phyloP scores from a whole-genome alignment of 64 coral and sea anemone species.

The Actinia tenebrosa region DNA sequence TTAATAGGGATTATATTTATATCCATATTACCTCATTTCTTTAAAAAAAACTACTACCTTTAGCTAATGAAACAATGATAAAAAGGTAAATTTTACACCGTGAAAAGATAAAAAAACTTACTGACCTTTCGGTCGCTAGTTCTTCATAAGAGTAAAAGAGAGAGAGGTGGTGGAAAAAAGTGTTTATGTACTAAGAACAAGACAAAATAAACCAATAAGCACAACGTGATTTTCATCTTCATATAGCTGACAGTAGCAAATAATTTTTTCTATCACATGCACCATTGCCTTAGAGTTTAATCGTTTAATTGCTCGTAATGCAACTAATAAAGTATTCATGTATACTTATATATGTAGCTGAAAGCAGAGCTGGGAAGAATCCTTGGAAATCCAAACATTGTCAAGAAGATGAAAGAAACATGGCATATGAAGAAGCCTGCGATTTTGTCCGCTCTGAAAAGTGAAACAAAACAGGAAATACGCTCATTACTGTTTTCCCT shows the following conservation, averaged over 20 bases:
- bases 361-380: slow-evolving; percentile 10
- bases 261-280: neutral
- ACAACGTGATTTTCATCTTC: neutral
- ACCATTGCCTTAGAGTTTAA: neutral
- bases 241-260: neutral
- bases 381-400: slow-evolving; percentile 2
- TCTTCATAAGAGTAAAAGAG: too few relatives aligned
- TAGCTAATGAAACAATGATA: too few relatives aligned
- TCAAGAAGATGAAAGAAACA: neutral
- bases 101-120: too few relatives aligned
- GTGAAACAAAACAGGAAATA: neutral
- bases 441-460: too few relatives aligned
- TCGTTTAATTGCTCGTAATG: neutral
- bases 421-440: neutral
- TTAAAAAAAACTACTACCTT: too few relatives aligned
- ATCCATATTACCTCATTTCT: too few relatives aligned
- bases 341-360: neutral
- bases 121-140: too few relatives aligned
- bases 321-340: neutral
- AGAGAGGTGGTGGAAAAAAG: too few relatives aligned
- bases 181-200: too few relatives aligned
- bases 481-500: neutral
- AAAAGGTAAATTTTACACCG: too few relatives aligned
- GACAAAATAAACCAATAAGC: too few relatives aligned
- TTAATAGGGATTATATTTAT: too few relatives aligned